A percentile compares a stretch with the other conserved stretches of the same genome.
Evolutionary conservation across 2,113 vertebrate species (phyloP).

Genomic region (Rafetus swinhoei): DNA sequence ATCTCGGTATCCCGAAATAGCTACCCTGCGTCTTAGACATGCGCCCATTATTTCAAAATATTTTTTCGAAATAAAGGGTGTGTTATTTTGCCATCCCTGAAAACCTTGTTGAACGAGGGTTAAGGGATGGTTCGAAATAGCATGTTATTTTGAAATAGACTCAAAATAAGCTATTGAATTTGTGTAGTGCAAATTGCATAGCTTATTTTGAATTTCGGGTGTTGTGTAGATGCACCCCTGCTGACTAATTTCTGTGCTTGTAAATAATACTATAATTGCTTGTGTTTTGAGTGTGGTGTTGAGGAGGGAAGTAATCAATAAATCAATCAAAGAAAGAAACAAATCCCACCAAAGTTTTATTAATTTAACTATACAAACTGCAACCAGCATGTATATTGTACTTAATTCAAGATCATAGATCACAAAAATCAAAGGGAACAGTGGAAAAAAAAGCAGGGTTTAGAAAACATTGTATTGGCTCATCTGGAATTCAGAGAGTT

Average conservation of each 20-base stretch:
- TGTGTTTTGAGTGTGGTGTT: neutral
- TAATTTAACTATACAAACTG: neutral
- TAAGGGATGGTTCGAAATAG: too few relatives aligned
- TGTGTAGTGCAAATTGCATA: too few relatives aligned
- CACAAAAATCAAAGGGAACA: neutral
- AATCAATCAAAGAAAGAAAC: neutral
- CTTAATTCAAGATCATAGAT: neutral
- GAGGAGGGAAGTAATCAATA: neutral
- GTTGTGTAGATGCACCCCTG: neutral
- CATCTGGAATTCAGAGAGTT: neutral
- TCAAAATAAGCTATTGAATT: too few relatives aligned
- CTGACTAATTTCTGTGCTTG: neutral
- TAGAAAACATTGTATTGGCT: rapidly evolving
- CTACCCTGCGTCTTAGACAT: too few relatives aligned
- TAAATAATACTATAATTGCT: neutral
- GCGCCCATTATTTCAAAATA: too few relatives aligned
- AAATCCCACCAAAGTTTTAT: neutral
- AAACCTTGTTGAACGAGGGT: too few relatives aligned
- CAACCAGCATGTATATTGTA: neutral
- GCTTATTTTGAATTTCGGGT: too few relatives aligned
- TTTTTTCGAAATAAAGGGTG: too few relatives aligned
- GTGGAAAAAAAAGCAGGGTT: neutral
- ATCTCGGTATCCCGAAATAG: too few relatives aligned
- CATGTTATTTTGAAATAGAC: too few relatives aligned
- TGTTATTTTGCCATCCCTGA: too few relatives aligned